Conservation (phyloP, 2,888 invertebrate species). For the Pegoplata infirma region DNA sequence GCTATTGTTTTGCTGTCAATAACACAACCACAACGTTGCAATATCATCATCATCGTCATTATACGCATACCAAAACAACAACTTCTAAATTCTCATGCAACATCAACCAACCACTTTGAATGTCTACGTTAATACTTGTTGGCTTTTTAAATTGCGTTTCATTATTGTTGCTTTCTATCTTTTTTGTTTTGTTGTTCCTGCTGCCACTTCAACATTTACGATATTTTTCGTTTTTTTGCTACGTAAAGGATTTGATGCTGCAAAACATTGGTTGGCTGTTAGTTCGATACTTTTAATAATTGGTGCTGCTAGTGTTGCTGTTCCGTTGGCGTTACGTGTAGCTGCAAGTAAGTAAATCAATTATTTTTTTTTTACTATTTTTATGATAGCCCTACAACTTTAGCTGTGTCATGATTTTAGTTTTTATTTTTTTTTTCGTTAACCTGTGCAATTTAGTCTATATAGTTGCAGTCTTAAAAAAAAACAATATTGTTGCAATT, state of each 20-base stretch:
- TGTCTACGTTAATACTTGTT: conserved; percentile 14
- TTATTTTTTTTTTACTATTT: conserved; percentile 18
- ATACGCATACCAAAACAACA: conserved; percentile 3
- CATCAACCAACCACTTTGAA: conserved; percentile 18
- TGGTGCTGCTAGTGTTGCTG: conserved; percentile 88
- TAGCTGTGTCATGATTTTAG: conserved; percentile 16
- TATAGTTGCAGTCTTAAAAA: too few relatives aligned
- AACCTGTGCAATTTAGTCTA: not conserved
- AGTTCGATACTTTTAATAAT: conserved; percentile 87
- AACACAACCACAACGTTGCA: too few relatives aligned
- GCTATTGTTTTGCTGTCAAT: conserved; percentile 38
- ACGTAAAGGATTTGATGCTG: conserved; percentile 80
- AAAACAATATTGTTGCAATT: too few relatives aligned
- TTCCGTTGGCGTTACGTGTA: conserved; percentile 87
- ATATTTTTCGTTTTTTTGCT: conserved; percentile 9
- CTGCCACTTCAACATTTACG: not conserved
- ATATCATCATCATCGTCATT: conserved; percentile 6
- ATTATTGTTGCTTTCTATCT: too few relatives aligned
- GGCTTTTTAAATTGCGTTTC: conserved; percentile 31
- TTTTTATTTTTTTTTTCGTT: not conserved
- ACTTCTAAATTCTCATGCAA: not conserved
- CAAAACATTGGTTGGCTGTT: conserved; percentile 88
- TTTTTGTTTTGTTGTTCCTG: not conserved
- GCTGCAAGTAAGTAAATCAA: conserved; percentile 80
- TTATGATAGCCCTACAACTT: conserved; percentile 10